phyloP scores from a whole-genome alignment of 2,797 vertebrate species.

The Rhinella marina region DNA sequence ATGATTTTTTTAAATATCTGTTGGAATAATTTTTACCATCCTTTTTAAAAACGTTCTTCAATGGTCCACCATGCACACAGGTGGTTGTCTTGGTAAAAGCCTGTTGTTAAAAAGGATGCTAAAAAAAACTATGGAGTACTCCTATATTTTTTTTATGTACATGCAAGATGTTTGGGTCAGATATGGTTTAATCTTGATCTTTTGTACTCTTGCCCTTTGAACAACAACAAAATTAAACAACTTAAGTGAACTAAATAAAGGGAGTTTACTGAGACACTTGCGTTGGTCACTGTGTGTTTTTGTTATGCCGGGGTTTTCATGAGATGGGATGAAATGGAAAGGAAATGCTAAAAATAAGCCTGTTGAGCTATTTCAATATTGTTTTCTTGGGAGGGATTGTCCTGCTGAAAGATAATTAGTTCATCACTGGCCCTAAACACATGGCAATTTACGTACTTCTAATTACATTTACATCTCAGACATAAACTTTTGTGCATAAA shows the following conservation, averaged over 20 bases:
- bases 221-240: slow-evolving; percentile 68
- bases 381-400: slow-evolving; percentile 35
- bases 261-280: slow-evolving; percentile 73
- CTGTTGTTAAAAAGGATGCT: slow-evolving; percentile 49
- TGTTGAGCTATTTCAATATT: slow-evolving; percentile 36
- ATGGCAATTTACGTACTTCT: not conserved
- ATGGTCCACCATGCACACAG: slow-evolving; percentile 65
- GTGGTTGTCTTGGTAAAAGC: slow-evolving; percentile 20
- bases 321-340: slow-evolving; percentile 33
- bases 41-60: slow-evolving; percentile 67
- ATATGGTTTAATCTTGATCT: slow-evolving; percentile 69
- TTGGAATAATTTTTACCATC: slow-evolving; percentile 73
- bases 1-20: slow-evolving; percentile 71
- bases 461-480: not conserved
- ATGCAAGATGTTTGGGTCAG: slow-evolving; percentile 68
- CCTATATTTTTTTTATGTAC: slow-evolving; percentile 33
- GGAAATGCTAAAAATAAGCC: slow-evolving; percentile 49
- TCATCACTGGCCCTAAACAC: slow-evolving; percentile 7
- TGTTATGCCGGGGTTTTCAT: slow-evolving; percentile 32
- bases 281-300: slow-evolving; percentile 62
- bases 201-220: slow-evolving; percentile 71
- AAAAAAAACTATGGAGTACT: slow-evolving; percentile 45
- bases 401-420: slow-evolving; percentile 26
- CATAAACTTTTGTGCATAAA: not conserved
- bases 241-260: slow-evolving; percentile 73